Conservation (phyloP, 1,140 invertebrate species). For the Drosophila sp. region DNA sequence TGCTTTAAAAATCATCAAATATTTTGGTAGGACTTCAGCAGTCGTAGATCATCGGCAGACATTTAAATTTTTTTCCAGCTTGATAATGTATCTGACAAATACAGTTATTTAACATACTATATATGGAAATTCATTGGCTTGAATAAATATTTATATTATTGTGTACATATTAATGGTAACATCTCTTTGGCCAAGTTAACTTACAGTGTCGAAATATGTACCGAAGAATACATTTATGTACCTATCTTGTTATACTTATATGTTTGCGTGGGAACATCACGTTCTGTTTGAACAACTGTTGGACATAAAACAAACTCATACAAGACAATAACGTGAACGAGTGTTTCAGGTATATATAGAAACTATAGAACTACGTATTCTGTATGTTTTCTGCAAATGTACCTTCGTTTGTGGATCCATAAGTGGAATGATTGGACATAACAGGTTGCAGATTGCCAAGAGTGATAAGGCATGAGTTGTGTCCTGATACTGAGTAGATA, state of each 20-base stretch:
- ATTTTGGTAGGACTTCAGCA: neutral
- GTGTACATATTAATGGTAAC: neutral
- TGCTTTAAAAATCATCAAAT: neutral
- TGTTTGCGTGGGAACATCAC: conserved; percentile 45
- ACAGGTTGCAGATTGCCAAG: conserved; percentile 5
- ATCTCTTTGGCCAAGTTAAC: neutral
- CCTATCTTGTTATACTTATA: neutral
- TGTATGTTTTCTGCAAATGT: neutral
- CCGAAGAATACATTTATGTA: conserved; percentile 1
- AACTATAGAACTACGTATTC: conserved; percentile 6
- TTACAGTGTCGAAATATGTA: conserved; percentile 3
- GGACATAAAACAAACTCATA: conserved; percentile 6
- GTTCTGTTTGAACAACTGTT: conserved; percentile 51
- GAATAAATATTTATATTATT: no score
- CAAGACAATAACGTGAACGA: conserved; percentile 1
- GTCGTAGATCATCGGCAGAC: neutral
- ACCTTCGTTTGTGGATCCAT: neutral
- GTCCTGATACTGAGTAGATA: conserved; percentile 13
- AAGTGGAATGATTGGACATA: conserved; percentile 2
- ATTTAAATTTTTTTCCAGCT: neutral
- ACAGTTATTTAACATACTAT: neutral
- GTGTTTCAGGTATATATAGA: neutral
- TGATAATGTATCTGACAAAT: neutral
- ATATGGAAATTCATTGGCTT: neutral
- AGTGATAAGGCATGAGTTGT: conserved; percentile 6